phyloP scores from a whole-genome alignment of 1,140 invertebrate species.

The Helicoverpa armigera region DNA sequence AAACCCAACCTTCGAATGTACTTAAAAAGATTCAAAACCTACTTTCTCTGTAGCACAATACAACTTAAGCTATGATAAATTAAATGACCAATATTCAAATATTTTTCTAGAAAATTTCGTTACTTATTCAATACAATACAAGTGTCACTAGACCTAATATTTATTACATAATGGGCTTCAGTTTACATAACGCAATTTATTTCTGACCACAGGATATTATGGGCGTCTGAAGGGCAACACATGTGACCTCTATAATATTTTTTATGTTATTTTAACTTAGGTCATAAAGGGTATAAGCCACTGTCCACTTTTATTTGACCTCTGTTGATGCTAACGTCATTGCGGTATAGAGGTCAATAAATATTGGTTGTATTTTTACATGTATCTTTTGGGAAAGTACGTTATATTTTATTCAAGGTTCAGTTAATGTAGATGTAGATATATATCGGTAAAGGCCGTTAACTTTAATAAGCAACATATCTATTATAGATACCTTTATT shows the following conservation, averaged over 20 bases:
- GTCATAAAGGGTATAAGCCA: slow-evolving; percentile 23
- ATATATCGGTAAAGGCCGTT: not conserved
- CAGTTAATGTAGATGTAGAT: slow-evolving; percentile 19
- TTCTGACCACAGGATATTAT: slow-evolving; percentile 27
- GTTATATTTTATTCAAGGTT: slow-evolving; percentile 42
- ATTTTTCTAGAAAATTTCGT: too few relatives aligned
- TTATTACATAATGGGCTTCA: not conserved
- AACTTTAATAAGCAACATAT: not conserved
- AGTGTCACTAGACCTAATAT: slow-evolving; percentile 2
- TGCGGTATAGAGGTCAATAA: not conserved
- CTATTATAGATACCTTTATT: not conserved
- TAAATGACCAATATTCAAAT: too few relatives aligned
- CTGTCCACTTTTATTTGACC: slow-evolving; percentile 11
- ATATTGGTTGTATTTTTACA: not conserved
- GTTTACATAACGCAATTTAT: slow-evolving; percentile 41
- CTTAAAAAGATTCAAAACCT: too few relatives aligned
- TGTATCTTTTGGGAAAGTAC: slow-evolving; percentile 20
- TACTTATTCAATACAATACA: not conserved
- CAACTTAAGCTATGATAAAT: too few relatives aligned
- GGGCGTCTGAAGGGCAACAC: slow-evolving; percentile 39
- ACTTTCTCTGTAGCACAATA: too few relatives aligned
- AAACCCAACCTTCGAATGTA: too few relatives aligned
- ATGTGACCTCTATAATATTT: slow-evolving; percentile 41
- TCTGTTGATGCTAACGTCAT: not conserved
- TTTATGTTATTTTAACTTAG: slow-evolving; percentile 48